Percentiles rank a stretch among this genome's conserved stretches.
Conservation (phyloP, 2,113 vertebrate genomes). For the Mesocricetus auratus region DNA sequence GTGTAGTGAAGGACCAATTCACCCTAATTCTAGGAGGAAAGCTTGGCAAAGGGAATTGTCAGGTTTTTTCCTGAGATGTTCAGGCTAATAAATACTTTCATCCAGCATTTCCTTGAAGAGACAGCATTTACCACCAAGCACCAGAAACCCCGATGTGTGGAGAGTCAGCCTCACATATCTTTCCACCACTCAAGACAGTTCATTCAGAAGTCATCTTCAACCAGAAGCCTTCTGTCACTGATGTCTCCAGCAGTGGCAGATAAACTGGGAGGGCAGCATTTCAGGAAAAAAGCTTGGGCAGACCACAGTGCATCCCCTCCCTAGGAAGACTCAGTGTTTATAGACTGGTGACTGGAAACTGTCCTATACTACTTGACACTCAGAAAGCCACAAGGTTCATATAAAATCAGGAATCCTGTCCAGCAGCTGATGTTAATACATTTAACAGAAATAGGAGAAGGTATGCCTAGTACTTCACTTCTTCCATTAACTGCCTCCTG, state of each 20-base stretch:
- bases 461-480: not conserved
- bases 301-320: not conserved
- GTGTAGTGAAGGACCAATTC: not conserved
- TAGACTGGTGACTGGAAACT: not conserved
- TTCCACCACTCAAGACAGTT: not conserved
- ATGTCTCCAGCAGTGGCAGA: not conserved
- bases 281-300: not conserved
- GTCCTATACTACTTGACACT: not conserved
- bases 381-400: not conserved
- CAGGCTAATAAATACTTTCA: not conserved
- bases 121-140: not conserved
- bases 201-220: not conserved
- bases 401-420: not conserved
- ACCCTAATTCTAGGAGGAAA: conserved; percentile 5
- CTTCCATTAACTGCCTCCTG: not conserved
- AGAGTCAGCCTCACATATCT: too few relatives aligned
- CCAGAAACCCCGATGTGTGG: not conserved
- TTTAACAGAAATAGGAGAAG: not conserved
- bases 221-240: not conserved
- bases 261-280: not conserved
- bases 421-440: not conserved
- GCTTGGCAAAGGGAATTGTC: not conserved
- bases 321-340: not conserved
- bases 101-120: conserved; percentile 23
- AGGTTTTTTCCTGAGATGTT: not conserved